phyloP scores from a whole-genome alignment of 2,113 vertebrate species.

The Suncus etruscus region DNA sequence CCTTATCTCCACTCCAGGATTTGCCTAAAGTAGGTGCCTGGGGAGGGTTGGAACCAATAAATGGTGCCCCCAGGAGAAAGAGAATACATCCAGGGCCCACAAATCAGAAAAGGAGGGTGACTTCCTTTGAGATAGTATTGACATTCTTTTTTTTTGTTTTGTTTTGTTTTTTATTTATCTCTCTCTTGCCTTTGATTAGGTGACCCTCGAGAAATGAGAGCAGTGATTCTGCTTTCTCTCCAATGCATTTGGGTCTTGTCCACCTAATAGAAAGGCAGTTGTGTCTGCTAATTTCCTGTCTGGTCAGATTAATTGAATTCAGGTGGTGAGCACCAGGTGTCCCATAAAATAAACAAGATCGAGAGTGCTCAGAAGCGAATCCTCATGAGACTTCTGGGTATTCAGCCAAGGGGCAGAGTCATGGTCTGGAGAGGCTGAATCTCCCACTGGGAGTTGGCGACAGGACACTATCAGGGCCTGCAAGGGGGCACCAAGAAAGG shows the following conservation, averaged over 20 bases:
- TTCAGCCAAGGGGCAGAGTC: not conserved
- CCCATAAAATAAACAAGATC: conserved; percentile 13
- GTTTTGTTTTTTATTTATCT: not conserved
- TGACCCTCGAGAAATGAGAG: conserved; percentile 71
- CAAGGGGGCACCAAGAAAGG: not conserved
- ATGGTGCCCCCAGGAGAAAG: not conserved
- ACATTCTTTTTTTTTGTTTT: not conserved
- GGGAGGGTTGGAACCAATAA: not conserved
- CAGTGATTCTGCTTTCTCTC: conserved; percentile 48
- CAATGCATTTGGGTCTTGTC: conserved; percentile 53
- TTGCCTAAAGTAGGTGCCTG: not conserved
- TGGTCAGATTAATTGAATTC: conserved; percentile 73
- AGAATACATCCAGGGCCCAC: not conserved
- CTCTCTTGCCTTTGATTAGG: conserved; percentile 57
- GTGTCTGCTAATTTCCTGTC: conserved; percentile 71
- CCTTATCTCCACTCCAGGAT: not conserved
- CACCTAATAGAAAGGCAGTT: conserved; percentile 69
- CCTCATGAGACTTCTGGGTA: not conserved
- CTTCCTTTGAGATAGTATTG: conserved; percentile 43
- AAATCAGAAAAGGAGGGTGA: not conserved
- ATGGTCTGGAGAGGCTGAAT: not conserved
- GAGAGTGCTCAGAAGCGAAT: not conserved
- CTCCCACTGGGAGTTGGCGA: not conserved
- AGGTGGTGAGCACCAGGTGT: conserved; percentile 28
- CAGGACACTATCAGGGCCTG: not conserved